These are phyloP conservation scores for Haliclystus octoradiatus DNA, from an alignment of 30 jellyfish, hydroid and myxozoan species.

Conservation along the genomic window DNA sequence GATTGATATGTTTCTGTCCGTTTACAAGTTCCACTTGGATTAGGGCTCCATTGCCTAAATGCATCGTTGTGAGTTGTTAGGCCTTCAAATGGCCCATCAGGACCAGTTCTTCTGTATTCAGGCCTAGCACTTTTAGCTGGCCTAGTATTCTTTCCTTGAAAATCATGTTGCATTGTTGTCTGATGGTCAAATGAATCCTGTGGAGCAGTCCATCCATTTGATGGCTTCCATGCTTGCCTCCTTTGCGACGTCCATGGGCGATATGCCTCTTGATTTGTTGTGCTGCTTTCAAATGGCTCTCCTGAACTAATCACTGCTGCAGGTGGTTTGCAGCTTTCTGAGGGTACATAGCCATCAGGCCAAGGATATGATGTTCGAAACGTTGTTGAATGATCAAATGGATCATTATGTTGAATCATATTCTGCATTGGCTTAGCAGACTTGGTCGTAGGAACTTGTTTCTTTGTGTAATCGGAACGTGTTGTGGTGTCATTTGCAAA, in stretches of 20 bases:
- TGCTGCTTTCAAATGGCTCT: conserved; percentile 68
- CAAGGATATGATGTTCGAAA: conserved; percentile 67
- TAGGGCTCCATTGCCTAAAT: conserved; percentile 73
- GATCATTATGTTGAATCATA: conserved; percentile 43
- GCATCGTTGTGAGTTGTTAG: conserved; percentile 87
- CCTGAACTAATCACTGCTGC: conserved; percentile 34
- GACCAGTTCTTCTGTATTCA: conserved; percentile 22
- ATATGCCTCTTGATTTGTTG: conserved; percentile 67
- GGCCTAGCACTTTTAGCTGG: conserved; percentile 86
- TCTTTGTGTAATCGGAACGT: conserved; percentile 62
- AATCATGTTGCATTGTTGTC: conserved; percentile 86
- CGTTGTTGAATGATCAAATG: conserved; percentile 74
- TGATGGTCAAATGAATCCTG: conserved; percentile 48
- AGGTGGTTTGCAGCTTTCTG: conserved; percentile 85
- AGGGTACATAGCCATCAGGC: conserved; percentile 72
- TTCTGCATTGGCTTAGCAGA: conserved; percentile 83
- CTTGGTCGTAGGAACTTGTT: conserved; percentile 68
- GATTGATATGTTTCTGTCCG: conserved; percentile 75
- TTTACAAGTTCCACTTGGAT: conserved; percentile 28
- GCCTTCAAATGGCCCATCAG: conserved; percentile 74
- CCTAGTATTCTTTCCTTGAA: conserved; percentile 37
- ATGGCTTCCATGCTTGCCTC: conserved; percentile 67
- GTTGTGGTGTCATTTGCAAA: conserved; percentile 87
- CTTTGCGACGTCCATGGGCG: conserved; percentile 60
- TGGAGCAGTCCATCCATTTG: conserved; percentile 71